Percentiles rank a stretch among this genome's conserved stretches.
phyloP scores from a whole-genome alignment of 2,113 vertebrate species.

The Centropristis striata region DNA sequence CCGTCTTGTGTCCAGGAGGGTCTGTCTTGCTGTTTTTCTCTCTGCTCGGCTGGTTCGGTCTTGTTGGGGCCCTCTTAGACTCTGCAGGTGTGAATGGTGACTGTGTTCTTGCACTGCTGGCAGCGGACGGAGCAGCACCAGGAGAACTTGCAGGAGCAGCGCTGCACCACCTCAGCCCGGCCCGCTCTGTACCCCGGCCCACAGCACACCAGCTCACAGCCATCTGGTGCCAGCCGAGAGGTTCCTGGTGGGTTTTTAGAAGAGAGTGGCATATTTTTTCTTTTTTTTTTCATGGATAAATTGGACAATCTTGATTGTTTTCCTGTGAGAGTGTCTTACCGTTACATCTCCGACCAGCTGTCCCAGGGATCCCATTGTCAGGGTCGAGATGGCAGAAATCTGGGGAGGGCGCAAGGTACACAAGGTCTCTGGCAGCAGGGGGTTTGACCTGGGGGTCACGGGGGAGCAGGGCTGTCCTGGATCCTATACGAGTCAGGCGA shows the following conservation, averaged over 20 bases:
- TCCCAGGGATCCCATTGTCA: constrained; percentile 78
- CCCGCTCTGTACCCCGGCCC: constrained; percentile 81
- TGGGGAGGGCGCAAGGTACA: constrained; percentile 84
- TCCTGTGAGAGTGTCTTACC: constrained; percentile 59
- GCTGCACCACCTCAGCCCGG: constrained; percentile 82
- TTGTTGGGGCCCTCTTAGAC: constrained; percentile 52
- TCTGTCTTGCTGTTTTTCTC: constrained; percentile 41
- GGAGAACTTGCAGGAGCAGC: constrained; percentile 86
- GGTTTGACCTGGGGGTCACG: constrained; percentile 86
- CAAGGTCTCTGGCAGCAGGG: constrained; percentile 80
- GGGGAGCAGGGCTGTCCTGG: constrained; percentile 83
- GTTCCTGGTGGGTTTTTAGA: constrained; percentile 67
- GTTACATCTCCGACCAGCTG: constrained; percentile 82
- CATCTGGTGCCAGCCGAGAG: constrained; percentile 77
- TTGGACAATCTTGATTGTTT: neutral
- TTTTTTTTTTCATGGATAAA: constrained; percentile 1
- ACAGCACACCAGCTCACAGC: constrained; percentile 87
- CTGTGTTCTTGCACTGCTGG: constrained; percentile 84
- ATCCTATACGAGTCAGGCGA: constrained; percentile 85
- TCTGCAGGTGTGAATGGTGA: constrained; percentile 84
- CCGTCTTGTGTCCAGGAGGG: constrained; percentile 13
- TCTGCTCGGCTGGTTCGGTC: constrained; percentile 12
- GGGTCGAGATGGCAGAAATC: constrained; percentile 84
- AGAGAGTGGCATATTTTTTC: neutral
- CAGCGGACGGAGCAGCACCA: constrained; percentile 87